Evolutionary conservation across 1,140 invertebrate genomes (phyloP), one percentile per base, ranked within the genome.

Genomic region (Hesperophylax magnus): DNA sequence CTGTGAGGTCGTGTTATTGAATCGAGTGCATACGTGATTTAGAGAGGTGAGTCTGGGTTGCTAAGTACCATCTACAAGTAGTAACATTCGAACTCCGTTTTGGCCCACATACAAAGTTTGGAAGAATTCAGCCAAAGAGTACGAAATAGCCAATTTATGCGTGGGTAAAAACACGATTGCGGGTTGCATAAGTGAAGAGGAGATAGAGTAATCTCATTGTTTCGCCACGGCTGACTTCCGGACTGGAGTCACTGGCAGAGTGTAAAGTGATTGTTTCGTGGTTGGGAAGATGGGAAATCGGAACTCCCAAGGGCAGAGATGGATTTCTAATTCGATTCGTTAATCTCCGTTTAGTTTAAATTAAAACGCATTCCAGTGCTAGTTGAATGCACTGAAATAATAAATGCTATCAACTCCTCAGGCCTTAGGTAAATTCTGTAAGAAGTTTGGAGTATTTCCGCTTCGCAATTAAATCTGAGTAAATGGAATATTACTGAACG

Each of bases 261-360:
- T 54, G 31, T 72, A 72, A 72, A 72, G 34, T 72, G 39, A 72
- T 72, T 72, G 69, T 72, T 72, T 72, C 18, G 63, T 54, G 69
- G 22, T 54, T 53, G 47, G 69, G 27, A 72, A 72, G 69, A 72
- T 72, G 69, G 69, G 69, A 72, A 72, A 72, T 72, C 69, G 69
- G 69, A 72, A 72, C 52, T 52, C 39, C 20, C 18, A 53, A 22
- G 39, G 39, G 27, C 69, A 72, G 69, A 24, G 39, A 18, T 18
- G 39, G 47, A 52, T 72, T 52, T 24, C 34, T 24, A 72, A 9
- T 14, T 22, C 17, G 22, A 27, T 14, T 15, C 9, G 11, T 22
- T 54, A 52, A 72, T 72, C 20, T 3, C 20, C 7, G 34, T 39
- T 39, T 9, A 39, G 5, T 39, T 39, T 39, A 27, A 39, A 39